A percentile compares a stretch with the other conserved stretches of the same genome.
phyloP scores from a whole-genome alignment of 2,888 invertebrate genomes.

The Onchidella celtica region DNA sequence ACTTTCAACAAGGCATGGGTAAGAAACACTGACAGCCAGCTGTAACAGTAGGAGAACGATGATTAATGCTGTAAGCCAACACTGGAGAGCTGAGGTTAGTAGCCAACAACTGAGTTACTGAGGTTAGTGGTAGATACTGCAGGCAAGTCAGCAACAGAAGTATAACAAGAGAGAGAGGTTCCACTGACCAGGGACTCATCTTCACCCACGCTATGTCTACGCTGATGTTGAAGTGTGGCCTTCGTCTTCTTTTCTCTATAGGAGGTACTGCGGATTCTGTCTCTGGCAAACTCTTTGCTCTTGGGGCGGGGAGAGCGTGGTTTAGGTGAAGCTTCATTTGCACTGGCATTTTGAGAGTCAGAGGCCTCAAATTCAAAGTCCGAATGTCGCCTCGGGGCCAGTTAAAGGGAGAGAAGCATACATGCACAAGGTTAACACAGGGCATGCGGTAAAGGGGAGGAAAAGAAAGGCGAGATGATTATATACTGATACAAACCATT shows the following conservation, averaged over 20 bases:
- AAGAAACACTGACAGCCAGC: no score
- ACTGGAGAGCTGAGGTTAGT: no score
- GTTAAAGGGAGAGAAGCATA: slow-evolving; percentile 24
- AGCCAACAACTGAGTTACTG: no score
- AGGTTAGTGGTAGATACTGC: no score
- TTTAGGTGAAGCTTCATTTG: slow-evolving; percentile 51
- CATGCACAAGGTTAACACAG: slow-evolving; percentile 6
- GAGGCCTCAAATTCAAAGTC: slow-evolving; percentile 43
- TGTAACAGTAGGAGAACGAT: no score
- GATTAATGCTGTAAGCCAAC: no score
- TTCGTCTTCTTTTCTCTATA: slow-evolving; percentile 73
- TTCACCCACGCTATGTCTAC: slow-evolving; percentile 76
- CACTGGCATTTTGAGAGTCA: slow-evolving; percentile 44
- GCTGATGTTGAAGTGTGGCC: slow-evolving; percentile 81
- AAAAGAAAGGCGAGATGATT: background rate
- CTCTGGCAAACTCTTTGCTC: slow-evolving; percentile 54
- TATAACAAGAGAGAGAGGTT: no score
- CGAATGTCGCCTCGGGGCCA: slow-evolving; percentile 26
- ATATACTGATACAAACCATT: background rate
- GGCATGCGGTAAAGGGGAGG: slow-evolving; percentile 6
- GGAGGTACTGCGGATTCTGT: slow-evolving; percentile 69
- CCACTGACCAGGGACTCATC: slow-evolving; percentile 61
- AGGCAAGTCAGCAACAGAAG: no score
- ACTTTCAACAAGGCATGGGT: no score
- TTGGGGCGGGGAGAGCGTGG: slow-evolving; percentile 36